Percentiles rank a stretch among this genome's conserved stretches.
These are phyloP conservation scores for Urophycis tenuis DNA, from an alignment of 2,797 vertebrate species.

Conservation along the genomic window DNA sequence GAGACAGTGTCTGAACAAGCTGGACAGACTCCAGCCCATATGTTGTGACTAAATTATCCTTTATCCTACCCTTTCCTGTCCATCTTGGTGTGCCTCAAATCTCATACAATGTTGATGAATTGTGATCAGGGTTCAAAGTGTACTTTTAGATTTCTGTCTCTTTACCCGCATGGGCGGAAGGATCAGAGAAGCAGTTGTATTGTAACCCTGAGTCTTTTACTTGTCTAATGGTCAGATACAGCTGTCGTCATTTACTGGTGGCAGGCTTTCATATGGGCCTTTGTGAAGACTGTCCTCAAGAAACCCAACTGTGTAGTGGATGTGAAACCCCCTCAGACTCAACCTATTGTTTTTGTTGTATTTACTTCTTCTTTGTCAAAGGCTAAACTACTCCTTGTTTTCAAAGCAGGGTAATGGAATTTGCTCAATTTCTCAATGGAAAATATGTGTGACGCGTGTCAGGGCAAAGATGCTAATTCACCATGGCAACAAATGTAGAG, in stretches of 20 bases:
- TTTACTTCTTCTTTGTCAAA: neutral
- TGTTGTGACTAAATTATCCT: constrained; percentile 7
- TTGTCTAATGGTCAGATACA: too few species aligned
- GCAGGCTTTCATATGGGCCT: too few species aligned
- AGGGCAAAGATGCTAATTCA: constrained; percentile 38
- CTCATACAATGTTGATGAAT: neutral
- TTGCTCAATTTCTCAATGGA: constrained; percentile 27
- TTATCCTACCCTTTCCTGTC: neutral
- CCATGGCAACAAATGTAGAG: constrained; percentile 22
- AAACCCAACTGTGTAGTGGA: neutral
- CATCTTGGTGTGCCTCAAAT: neutral
- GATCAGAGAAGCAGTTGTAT: too few species aligned
- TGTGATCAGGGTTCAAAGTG: neutral
- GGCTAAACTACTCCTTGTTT: constrained; percentile 1
- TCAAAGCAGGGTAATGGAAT: constrained; percentile 21
- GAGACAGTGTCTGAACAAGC: neutral
- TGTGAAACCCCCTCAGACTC: neutral
- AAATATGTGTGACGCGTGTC: constrained; percentile 16
- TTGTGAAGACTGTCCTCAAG: neutral
- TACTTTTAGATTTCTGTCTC: too few species aligned
- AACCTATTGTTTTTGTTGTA: neutral
- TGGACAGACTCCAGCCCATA: constrained; percentile 3
- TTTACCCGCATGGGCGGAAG: too few species aligned
- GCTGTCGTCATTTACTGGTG: too few species aligned
- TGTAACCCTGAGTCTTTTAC: too few species aligned